Percentiles rank a stretch among this genome's conserved stretches.
These are phyloP conservation scores for Salvator merianae DNA, from an alignment of 2,113 vertebrate genomes.

Conservation along the genomic window DNA sequence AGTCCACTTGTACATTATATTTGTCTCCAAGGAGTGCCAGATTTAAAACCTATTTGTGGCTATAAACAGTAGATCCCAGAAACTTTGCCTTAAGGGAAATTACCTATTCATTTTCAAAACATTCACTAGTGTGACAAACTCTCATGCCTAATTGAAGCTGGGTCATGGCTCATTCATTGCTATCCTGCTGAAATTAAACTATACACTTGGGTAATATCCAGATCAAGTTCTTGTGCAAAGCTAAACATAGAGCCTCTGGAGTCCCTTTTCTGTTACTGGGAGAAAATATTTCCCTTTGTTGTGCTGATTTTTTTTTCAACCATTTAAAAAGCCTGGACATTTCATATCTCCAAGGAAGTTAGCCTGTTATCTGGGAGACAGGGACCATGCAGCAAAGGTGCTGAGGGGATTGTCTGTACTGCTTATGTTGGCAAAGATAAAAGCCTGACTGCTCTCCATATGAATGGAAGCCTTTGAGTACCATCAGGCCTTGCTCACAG, in stretches of 20 bases:
- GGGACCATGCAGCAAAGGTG: slow-evolving; percentile 71
- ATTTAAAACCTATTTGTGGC: slow-evolving; percentile 41
- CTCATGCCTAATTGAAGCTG: slow-evolving; percentile 46
- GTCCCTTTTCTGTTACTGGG: slow-evolving; percentile 43
- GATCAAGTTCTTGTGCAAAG: slow-evolving; percentile 60
- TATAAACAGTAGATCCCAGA: slow-evolving; percentile 58
- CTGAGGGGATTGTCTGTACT: slow-evolving; percentile 79
- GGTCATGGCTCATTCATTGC: slow-evolving; percentile 62
- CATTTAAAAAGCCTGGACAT: slow-evolving; percentile 65
- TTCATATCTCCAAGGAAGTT: slow-evolving; percentile 75
- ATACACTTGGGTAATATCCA: slow-evolving; percentile 57
- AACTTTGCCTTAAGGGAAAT: slow-evolving; percentile 63
- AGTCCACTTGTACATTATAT: background rate
- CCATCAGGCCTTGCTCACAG: slow-evolving; percentile 76
- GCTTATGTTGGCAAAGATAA: slow-evolving; percentile 82
- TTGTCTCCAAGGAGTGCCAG: slow-evolving; percentile 31
- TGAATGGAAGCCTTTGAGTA: slow-evolving; percentile 84
- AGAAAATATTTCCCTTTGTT: slow-evolving; percentile 62
- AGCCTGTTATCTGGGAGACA: slow-evolving; percentile 76
- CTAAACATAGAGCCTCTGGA: slow-evolving; percentile 67
- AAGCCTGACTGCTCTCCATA: slow-evolving; percentile 71
- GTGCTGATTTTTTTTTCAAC: slow-evolving; percentile 57
- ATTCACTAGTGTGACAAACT: slow-evolving; percentile 58
- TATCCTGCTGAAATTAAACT: slow-evolving; percentile 60
- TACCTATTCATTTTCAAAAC: slow-evolving; percentile 60